Percentiles rank a stretch among this genome's conserved stretches.
phyloP scores from a whole-genome alignment of 1,140 invertebrate genomes.

The Sarcophaga peregrina region DNA sequence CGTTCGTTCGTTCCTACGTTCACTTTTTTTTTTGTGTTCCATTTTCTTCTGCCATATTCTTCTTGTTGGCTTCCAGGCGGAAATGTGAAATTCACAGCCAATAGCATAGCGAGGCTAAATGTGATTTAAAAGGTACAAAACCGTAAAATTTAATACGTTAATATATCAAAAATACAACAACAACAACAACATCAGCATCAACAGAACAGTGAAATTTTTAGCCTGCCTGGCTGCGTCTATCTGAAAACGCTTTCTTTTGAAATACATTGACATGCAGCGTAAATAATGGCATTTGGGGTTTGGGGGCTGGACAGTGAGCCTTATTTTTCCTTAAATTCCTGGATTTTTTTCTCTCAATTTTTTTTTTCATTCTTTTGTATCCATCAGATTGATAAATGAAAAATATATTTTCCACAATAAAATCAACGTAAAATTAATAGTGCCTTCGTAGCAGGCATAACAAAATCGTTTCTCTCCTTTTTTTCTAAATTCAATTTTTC shows the following conservation, averaged over 20 bases:
- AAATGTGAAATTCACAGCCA: background rate
- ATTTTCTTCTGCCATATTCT: no score
- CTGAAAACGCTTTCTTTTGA: background rate
- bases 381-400: conserved; percentile 18
- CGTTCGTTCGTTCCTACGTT: background rate
- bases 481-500: background rate
- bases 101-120: background rate
- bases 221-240: background rate
- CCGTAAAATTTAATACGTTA: conserved; percentile 34
- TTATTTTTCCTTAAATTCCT: background rate
- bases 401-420: background rate
- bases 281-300: background rate
- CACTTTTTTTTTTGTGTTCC: background rate
- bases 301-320: background rate
- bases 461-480: no score
- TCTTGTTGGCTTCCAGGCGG: background rate
- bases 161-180: conserved; percentile 32
- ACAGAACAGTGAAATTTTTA: background rate
- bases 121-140: conserved; percentile 36
- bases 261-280: background rate
- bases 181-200: background rate
- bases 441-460: background rate
- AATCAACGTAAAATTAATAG: conserved; percentile 13
- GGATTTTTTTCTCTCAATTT: background rate
- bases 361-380: background rate